Evolutionary conservation across 2,797 vertebrate species (phyloP).

Genomic region (Neosilurus hyrtlii): DNA sequence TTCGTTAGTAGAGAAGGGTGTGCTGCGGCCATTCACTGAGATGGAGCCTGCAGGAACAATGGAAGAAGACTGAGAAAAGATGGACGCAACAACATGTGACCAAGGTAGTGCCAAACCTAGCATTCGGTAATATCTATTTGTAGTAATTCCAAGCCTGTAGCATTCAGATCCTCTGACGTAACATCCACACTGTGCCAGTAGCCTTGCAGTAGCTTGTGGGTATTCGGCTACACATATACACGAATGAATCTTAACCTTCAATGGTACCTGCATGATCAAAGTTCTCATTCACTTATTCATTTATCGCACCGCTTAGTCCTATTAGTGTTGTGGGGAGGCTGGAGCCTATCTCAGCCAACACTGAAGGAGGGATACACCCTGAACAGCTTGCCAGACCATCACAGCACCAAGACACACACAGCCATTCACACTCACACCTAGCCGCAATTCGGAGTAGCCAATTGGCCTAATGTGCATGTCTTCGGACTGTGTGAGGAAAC

Average conservation of each 20-base stretch:
- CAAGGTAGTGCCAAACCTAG: neutral
- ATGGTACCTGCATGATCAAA: neutral
- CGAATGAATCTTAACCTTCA: neutral
- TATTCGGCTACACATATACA: neutral
- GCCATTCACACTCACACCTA: too few relatives aligned
- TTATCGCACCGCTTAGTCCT: too few relatives aligned
- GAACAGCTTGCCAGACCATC: too few relatives aligned
- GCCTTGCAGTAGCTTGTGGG: neutral
- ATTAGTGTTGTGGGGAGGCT: too few relatives aligned
- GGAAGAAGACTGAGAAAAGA: neutral
- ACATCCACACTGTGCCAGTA: neutral
- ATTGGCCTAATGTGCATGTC: too few relatives aligned
- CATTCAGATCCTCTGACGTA: neutral
- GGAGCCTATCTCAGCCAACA: too few relatives aligned
- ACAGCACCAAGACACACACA: too few relatives aligned
- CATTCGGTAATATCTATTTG: neutral
- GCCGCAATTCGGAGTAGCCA: too few relatives aligned
- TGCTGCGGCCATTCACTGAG: conserved; percentile 87
- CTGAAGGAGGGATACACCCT: too few relatives aligned
- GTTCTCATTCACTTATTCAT: too few relatives aligned
- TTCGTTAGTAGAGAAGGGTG: conserved; percentile 85
- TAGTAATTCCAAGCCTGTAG: neutral
- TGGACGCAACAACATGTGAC: neutral
- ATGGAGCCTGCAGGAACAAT: conserved; percentile 74
- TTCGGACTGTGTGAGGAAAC: too few relatives aligned